phyloP scores from a whole-genome alignment of 2,888 invertebrate genomes.

The Eupithecia dodoneata region DNA sequence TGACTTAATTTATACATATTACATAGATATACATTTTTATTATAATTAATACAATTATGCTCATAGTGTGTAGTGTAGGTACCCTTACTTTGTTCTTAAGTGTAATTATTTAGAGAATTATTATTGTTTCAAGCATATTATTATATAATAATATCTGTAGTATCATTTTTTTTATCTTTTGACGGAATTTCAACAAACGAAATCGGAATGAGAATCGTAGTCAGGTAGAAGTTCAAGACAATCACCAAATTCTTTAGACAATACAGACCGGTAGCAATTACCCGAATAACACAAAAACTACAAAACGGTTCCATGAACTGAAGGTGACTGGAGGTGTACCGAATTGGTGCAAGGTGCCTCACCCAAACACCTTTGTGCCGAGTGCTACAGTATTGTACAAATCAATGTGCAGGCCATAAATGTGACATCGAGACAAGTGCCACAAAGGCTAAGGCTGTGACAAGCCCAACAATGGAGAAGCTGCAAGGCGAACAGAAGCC shows the following conservation, averaged over 20 bases:
- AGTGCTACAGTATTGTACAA: constrained; percentile 43
- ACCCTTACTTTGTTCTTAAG: no score
- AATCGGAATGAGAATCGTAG: not conserved
- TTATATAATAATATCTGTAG: no score
- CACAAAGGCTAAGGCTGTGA: constrained; percentile 15
- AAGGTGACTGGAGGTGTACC: constrained; percentile 22
- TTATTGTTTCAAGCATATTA: no score
- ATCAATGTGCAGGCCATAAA: constrained; percentile 44
- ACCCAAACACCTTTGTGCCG: constrained; percentile 34
- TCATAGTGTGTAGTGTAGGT: no score
- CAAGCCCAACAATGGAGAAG: constrained; percentile 29
- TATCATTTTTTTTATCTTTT: not conserved
- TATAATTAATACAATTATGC: no score
- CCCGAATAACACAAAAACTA: constrained; percentile 10
- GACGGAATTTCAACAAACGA: not conserved
- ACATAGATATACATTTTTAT: no score
- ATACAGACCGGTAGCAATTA: constrained; percentile 33
- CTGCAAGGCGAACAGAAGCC: constrained; percentile 46
- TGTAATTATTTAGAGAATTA: no score
- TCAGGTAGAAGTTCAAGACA: constrained; percentile 8
- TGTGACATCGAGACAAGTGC: constrained; percentile 50
- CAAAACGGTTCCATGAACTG: constrained; percentile 34
- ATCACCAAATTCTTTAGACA: constrained; percentile 5
- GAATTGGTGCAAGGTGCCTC: constrained; percentile 23
- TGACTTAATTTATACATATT: no score